Evolutionary conservation across 1,140 invertebrate species (phyloP).

Genomic region (Mamestra configurata): DNA sequence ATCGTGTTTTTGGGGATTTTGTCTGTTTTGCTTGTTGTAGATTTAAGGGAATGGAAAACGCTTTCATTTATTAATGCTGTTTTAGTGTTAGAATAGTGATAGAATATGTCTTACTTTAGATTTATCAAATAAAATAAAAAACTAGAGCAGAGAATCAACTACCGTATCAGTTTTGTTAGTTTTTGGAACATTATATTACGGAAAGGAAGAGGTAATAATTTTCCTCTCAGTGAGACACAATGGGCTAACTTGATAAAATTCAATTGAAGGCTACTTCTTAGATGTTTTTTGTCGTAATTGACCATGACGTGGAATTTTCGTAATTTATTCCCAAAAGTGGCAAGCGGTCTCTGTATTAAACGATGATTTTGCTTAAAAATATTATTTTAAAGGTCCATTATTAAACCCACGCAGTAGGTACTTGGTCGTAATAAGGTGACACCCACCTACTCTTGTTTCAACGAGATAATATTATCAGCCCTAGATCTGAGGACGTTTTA

Average conservation of each 20-base stretch:
- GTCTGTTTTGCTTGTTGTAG: background rate
- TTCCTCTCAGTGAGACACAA: too few relatives aligned
- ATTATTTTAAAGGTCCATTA: slow-evolving; percentile 30
- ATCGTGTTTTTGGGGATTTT: slow-evolving; percentile 3
- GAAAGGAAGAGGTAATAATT: too few relatives aligned
- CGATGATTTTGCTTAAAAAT: background rate
- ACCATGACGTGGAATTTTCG: background rate
- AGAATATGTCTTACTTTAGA: too few relatives aligned
- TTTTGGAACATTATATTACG: too few relatives aligned
- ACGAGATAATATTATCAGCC: slow-evolving; percentile 29
- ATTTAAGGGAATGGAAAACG: background rate
- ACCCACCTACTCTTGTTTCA: slow-evolving; percentile 14
- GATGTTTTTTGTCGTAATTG: too few relatives aligned
- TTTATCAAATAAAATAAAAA: too few relatives aligned
- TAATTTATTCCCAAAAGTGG: background rate
- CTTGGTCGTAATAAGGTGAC: slow-evolving; percentile 14
- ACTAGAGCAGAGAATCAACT: too few relatives aligned
- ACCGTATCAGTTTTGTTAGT: too few relatives aligned
- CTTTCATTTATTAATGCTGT: too few relatives aligned
- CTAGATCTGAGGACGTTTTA: slow-evolving; percentile 31
- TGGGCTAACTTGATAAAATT: too few relatives aligned
- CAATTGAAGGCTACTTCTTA: too few relatives aligned
- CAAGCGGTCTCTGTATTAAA: background rate
- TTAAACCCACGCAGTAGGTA: background rate
- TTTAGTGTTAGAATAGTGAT: too few relatives aligned